A percentile compares a stretch with the other conserved stretches of the same genome.
phyloP scores from a whole-genome alignment of 2,113 vertebrate species.

The Aptenodytes forsteri region DNA sequence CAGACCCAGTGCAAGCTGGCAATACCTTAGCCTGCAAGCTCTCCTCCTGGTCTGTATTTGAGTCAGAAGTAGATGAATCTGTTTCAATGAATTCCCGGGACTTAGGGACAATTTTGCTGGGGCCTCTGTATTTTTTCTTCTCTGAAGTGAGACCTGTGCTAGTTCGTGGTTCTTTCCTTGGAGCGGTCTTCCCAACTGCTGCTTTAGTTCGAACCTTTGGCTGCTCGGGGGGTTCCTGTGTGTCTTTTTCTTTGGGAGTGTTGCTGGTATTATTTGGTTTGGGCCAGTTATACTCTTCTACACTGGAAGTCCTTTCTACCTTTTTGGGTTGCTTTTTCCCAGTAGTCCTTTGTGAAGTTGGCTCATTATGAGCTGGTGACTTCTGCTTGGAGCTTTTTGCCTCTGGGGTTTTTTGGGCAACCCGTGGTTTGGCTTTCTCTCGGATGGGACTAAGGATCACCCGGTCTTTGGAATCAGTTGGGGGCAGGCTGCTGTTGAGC shows the following conservation, averaged over 20 bases:
- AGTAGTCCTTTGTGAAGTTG: constrained; percentile 81
- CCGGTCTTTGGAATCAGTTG: constrained; percentile 79
- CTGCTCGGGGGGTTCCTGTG: constrained; percentile 79
- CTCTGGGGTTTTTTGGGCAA: constrained; percentile 86
- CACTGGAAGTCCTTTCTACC: constrained; percentile 84
- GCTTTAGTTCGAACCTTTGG: constrained; percentile 86
- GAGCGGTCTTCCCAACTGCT: constrained; percentile 85
- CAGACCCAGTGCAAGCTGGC: constrained; percentile 71
- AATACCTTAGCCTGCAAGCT: constrained; percentile 78
- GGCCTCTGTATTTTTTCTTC: constrained; percentile 92
- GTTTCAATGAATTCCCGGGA: constrained; percentile 97
- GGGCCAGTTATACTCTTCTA: constrained; percentile 86
- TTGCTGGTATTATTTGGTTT: constrained; percentile 86
- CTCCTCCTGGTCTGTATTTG: constrained; percentile 92
- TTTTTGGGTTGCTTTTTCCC: constrained; percentile 92
- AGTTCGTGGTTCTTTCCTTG: constrained; percentile 91
- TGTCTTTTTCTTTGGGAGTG: constrained; percentile 90
- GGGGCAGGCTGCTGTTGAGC: constrained; percentile 68
- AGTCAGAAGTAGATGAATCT: constrained; percentile 93
- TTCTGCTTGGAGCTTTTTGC: constrained; percentile 89
- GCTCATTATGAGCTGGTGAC: constrained; percentile 84
- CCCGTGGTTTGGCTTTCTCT: constrained; percentile 89
- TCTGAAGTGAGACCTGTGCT: constrained; percentile 76
- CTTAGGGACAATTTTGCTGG: constrained; percentile 90
- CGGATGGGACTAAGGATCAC: constrained; percentile 79